A percentile compares a stretch with the other conserved stretches of the same genome.
These are phyloP conservation scores for mouse (Mus musculus) DNA, from an alignment of 2,113 vertebrate species.

Conservation along the genomic window DNA sequence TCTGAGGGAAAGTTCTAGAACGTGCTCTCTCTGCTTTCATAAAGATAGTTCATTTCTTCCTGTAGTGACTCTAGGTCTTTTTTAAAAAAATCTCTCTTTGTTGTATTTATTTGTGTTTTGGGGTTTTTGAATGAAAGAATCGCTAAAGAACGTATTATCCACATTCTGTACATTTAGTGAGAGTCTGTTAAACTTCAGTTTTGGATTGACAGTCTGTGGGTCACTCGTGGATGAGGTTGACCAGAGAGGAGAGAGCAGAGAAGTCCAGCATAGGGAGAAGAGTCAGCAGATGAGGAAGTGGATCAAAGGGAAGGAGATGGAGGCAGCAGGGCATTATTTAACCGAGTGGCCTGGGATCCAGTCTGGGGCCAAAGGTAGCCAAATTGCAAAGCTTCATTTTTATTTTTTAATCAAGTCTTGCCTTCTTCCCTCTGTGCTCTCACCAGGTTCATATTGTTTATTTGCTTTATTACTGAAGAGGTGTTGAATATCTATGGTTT, in stretches of 20 bases:
- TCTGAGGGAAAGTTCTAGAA: slow-evolving; percentile 26
- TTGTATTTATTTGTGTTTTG: not conserved
- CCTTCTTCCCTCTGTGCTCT: rapidly evolving
- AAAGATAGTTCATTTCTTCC: not conserved
- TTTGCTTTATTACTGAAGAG: not conserved
- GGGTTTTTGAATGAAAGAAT: not conserved
- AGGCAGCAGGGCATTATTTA: not conserved
- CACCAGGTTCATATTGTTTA: not conserved
- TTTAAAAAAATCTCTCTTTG: not conserved
- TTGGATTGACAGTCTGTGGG: not conserved
- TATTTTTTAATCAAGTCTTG: not conserved
- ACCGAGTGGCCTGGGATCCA: not conserved
- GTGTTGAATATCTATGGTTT: not conserved
- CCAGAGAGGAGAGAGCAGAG: not conserved
- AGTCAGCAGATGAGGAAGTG: not conserved
- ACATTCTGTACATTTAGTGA: not conserved
- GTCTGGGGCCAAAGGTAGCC: not conserved
- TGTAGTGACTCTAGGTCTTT: not conserved
- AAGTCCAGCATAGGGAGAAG: not conserved
- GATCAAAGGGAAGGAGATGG: not conserved
- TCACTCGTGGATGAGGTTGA: not conserved
- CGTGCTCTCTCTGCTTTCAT: not conserved
- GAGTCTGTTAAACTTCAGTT: not conserved
- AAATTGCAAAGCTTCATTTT: rapidly evolving
- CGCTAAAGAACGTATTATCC: not conserved